Conservation (phyloP, 2,888 invertebrate species). For the Yponomeuta sedellus region DNA sequence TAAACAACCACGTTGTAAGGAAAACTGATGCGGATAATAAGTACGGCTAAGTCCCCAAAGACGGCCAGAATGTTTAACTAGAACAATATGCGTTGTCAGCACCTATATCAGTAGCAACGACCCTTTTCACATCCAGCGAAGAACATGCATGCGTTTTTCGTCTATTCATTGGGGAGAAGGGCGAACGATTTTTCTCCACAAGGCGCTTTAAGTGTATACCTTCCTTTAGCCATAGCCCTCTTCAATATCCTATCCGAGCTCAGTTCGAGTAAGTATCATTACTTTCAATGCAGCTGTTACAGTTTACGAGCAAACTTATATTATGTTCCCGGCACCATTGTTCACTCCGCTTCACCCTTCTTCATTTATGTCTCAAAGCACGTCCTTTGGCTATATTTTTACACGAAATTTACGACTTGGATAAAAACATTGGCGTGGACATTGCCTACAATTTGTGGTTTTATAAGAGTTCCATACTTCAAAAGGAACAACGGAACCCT, state of each 20-base stretch:
- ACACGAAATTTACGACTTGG: conserved; percentile 20
- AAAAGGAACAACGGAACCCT: no score
- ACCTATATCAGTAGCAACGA: conserved; percentile 32
- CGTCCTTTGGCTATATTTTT: conserved; percentile 23
- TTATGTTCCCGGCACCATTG: conserved; percentile 57
- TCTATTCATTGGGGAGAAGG: conserved; percentile 41
- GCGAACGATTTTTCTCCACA: conserved; percentile 40
- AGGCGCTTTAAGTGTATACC: conserved; percentile 28
- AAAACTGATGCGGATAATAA: conserved; percentile 2
- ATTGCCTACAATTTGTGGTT: neutral
- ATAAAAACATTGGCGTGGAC: conserved; percentile 4
- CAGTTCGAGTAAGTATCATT: conserved; percentile 52
- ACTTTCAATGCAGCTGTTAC: conserved; percentile 66
- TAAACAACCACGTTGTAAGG: neutral
- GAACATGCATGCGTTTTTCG: conserved; percentile 33
- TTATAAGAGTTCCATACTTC: no score
- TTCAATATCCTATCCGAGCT: conserved; percentile 50
- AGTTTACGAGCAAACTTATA: conserved; percentile 63
- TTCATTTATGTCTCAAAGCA: conserved; percentile 36
- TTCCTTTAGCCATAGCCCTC: conserved; percentile 43
- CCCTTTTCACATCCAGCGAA: conserved; percentile 40
- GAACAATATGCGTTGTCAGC: conserved; percentile 42
- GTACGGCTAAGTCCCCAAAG: conserved; percentile 24
- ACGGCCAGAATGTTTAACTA: conserved; percentile 34
- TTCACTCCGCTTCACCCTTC: conserved; percentile 39